Evolutionary conservation across 2,888 invertebrate genomes (phyloP).

Genomic region (Acronicta leporina): DNA sequence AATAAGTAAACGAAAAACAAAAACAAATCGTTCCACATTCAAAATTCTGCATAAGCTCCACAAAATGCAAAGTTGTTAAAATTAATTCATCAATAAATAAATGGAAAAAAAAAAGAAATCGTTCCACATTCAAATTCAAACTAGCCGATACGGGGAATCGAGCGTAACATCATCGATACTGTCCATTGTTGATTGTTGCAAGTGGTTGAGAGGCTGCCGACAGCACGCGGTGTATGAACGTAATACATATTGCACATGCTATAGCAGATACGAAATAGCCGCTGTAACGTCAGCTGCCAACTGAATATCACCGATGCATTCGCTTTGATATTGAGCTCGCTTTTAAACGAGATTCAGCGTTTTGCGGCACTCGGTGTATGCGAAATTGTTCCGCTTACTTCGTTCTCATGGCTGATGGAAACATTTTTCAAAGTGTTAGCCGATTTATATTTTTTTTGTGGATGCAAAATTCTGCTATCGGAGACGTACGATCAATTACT

Average conservation of each 20-base stretch:
- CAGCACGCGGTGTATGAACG: neutral
- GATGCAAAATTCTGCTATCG: neutral
- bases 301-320: slow-evolving; percentile 48
- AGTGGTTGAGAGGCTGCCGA: slow-evolving; percentile 15
- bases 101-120: slow-evolving; percentile 2
- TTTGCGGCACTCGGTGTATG: slow-evolving; percentile 28
- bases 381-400: slow-evolving; percentile 37
- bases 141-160: slow-evolving; percentile 21
- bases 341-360: slow-evolving; percentile 55
- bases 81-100: neutral
- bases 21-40: slow-evolving; percentile 30
- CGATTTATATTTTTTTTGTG: neutral
- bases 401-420: slow-evolving; percentile 20
- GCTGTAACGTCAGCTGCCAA: slow-evolving; percentile 45
- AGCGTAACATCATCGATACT: slow-evolving; percentile 25
- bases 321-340: slow-evolving; percentile 55
- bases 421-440: slow-evolving; percentile 19
- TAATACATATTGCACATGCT: slow-evolving; percentile 1
- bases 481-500: too few relatives aligned
- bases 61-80: neutral
- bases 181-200: slow-evolving; percentile 39
- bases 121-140: slow-evolving; percentile 41
- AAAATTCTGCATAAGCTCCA: too few relatives aligned
- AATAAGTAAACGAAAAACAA: slow-evolving; percentile 1
- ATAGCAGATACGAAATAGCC: slow-evolving; percentile 10